A percentile compares a stretch with the other conserved stretches of the same genome.
Conservation (phyloP, 2,113 vertebrate species). For the Sigmodon hispidus region DNA sequence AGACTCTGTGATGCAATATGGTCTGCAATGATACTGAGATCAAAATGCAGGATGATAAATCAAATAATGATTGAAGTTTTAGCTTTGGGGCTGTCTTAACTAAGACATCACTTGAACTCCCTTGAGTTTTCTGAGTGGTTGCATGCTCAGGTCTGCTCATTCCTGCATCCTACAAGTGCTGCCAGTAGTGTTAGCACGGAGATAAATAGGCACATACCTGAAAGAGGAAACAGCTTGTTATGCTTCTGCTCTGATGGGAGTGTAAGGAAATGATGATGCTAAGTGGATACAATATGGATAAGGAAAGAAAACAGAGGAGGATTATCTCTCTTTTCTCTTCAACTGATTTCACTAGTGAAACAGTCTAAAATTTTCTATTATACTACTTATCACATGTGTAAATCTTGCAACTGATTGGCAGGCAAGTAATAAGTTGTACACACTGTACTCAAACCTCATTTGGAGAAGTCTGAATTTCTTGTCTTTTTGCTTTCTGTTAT, state of each 20-base stretch:
- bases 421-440: background rate
- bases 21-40: background rate
- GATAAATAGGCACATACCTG: accelerated
- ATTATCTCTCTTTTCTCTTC: background rate
- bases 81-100: background rate
- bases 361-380: accelerated
- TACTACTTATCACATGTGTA: background rate
- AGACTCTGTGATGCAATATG: background rate
- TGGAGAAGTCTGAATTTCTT: background rate
- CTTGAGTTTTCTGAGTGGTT: background rate
- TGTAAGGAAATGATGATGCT: background rate
- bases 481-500: accelerated
- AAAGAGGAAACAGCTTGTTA: accelerated
- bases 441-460: background rate
- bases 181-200: accelerated
- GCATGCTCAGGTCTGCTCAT: accelerated
- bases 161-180: accelerated
- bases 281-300: background rate
- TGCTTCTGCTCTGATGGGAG: background rate
- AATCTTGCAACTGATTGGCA: background rate
- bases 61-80: background rate
- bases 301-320: background rate
- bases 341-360: background rate
- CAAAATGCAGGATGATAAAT: background rate
- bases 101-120: background rate